Conservation (phyloP, 2,888 invertebrate genomes). For the Ophion ventricosus region DNA sequence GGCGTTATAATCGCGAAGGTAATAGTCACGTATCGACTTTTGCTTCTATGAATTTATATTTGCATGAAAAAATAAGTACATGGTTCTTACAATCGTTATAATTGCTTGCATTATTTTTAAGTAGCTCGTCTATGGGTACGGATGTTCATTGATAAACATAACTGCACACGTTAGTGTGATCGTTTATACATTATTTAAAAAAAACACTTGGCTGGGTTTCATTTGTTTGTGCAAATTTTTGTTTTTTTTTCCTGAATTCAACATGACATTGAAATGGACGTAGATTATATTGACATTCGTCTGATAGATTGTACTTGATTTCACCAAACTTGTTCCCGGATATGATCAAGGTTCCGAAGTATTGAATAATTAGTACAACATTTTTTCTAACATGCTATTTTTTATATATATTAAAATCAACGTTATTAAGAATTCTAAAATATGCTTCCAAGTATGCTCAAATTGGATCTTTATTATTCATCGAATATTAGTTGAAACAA, state of each 20-base stretch:
- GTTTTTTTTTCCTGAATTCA: constrained; percentile 47
- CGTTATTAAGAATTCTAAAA: neutral
- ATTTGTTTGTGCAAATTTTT: neutral
- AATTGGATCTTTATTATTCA: neutral
- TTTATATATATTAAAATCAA: neutral
- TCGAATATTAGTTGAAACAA: neutral
- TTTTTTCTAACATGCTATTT: neutral
- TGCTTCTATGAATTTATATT: constrained; percentile 45
- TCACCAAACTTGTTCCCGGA: neutral
- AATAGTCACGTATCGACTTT: constrained; percentile 35
- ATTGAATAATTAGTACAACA: neutral
- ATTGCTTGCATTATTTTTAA: constrained; percentile 74
- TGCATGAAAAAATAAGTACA: neutral
- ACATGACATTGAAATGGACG: neutral
- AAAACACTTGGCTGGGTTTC: constrained; percentile 9
- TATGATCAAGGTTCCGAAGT: neutral
- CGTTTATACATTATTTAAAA: constrained; percentile 21
- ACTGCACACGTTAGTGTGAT: constrained; percentile 13
- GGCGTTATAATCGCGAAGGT: neutral
- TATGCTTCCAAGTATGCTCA: neutral
- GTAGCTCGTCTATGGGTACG: constrained; percentile 44
- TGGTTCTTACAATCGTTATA: constrained; percentile 69
- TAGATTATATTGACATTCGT: neutral
- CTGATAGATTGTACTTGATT: neutral
- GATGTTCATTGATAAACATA: constrained; percentile 60